Conservation (phyloP, 2,113 vertebrate species). For the Vombatus ursinus region DNA sequence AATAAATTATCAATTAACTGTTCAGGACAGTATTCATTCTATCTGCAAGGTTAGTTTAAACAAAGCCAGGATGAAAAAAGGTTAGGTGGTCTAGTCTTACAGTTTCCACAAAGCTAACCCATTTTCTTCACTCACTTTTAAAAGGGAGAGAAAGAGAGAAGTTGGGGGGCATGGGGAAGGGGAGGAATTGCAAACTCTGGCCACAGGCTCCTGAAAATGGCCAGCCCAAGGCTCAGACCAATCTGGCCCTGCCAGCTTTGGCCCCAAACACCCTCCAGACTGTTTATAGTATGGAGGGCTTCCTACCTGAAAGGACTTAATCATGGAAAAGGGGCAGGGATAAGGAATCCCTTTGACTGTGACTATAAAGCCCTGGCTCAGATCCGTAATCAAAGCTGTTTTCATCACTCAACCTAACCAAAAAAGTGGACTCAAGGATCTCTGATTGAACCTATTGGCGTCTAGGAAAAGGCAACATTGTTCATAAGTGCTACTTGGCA, state of each 20-base stretch:
- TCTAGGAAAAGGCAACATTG: slow-evolving; percentile 68
- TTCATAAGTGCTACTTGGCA: slow-evolving; percentile 80
- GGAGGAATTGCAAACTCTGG: slow-evolving; percentile 20
- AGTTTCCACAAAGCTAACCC: slow-evolving; percentile 51
- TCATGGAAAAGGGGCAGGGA: slow-evolving; percentile 49
- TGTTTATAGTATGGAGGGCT: slow-evolving; percentile 20
- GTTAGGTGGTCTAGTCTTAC: slow-evolving; percentile 40
- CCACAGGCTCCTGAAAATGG: slow-evolving; percentile 31
- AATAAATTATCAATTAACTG: slow-evolving; percentile 14
- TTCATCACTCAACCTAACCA: slow-evolving; percentile 60
- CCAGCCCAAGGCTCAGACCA: slow-evolving; percentile 47
- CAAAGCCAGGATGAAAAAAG: slow-evolving; percentile 42
- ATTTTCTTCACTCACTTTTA: slow-evolving; percentile 38
- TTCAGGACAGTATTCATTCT: slow-evolving; percentile 44
- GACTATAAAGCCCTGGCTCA: slow-evolving; percentile 64
- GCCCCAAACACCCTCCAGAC: slow-evolving; percentile 30
- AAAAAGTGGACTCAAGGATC: slow-evolving; percentile 65
- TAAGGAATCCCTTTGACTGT: slow-evolving; percentile 24
- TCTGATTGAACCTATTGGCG: slow-evolving; percentile 66
- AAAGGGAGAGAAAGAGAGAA: background rate
- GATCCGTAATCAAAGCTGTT: slow-evolving; percentile 67
- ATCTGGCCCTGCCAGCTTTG: slow-evolving; percentile 24
- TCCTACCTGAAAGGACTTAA: slow-evolving; percentile 27
- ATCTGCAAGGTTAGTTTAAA: slow-evolving; percentile 71
- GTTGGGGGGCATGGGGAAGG: background rate